Conservation (phyloP, 2,113 vertebrate genomes). For the Melierax canorus region DNA sequence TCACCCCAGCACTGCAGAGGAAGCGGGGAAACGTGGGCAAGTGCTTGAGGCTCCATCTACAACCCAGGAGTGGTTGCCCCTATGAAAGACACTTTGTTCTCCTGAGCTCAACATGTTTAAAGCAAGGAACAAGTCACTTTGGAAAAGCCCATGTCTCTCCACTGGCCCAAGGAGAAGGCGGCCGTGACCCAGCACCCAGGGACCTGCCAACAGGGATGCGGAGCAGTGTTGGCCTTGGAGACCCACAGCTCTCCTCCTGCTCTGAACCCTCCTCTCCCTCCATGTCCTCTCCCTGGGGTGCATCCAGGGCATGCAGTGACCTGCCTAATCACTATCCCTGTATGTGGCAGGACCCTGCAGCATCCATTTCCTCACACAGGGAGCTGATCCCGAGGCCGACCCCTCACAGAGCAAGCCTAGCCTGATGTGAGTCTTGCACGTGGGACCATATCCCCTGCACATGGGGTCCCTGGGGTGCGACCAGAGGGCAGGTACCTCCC, state of each 20-base stretch:
- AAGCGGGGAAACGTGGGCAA: not conserved
- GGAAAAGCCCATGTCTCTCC: not conserved
- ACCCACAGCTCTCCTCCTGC: not conserved
- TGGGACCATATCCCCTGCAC: not conserved
- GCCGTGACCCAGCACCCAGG: not conserved
- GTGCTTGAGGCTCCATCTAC: accelerated
- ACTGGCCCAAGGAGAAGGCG: not conserved
- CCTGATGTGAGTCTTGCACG: not conserved
- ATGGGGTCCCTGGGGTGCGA: accelerated
- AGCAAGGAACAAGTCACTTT: not conserved
- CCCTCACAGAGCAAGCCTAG: not conserved
- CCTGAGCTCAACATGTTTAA: not conserved
- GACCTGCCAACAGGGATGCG: not conserved
- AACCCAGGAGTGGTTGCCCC: not conserved
- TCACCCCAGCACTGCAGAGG: not conserved
- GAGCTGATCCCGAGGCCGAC: not conserved
- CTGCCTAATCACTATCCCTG: not conserved
- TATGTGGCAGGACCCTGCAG: not conserved
- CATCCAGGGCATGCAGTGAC: not conserved
- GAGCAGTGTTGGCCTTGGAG: accelerated
- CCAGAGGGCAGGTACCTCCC: not conserved
- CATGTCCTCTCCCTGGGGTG: not conserved
- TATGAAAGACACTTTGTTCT: not conserved
- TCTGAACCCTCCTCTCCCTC: not conserved
- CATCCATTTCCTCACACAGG: not conserved